Evolutionary conservation across 2,797 vertebrate genomes (phyloP), one percentile per base, ranked within the genome.

Genomic region (Micropoecilia bifurca): DNA sequence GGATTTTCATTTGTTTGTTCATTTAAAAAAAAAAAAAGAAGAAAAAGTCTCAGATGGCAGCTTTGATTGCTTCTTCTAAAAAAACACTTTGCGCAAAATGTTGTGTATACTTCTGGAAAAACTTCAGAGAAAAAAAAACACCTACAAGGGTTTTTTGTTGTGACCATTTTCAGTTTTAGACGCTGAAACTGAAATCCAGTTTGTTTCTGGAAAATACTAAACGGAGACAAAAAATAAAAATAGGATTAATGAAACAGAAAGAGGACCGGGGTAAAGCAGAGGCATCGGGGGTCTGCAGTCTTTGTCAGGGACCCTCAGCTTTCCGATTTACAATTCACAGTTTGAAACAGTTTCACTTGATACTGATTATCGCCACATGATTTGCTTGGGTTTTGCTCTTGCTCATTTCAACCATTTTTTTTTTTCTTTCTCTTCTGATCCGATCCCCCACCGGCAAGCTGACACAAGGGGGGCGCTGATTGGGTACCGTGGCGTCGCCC

Each of bases 21-120:
- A 83, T 80, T 79, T 57, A 85, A 89, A 22, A 91, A 88, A 87
- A 92, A 92, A 90, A 89, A 33, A 90, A 87, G 87, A 91, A 92
- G 33, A 90, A 41, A 41, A 25, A 10, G 90, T 94, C 91, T 91
- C 85, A 92, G 90, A 94, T 94, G 95, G 95, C 93, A 95, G 94
- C 94, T 95, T 97, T 91, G 96, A 97, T 96, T 96, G 96, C 95
- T 96, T 94, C 95, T 96, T 95, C 95, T 91, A 89, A 91, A 91
- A 91, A 91, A 95, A 96, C 93, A 97, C 93, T 93, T 96, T 94
- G 91, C 94, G 96, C 94, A 93, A 93, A 95, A 96, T 94, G 78
- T 96, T 94, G 94, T 90, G 87, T 89, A 88, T 88, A 91, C 75
- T 87, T 74, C 88, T 85, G 88, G 87, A 80, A 88, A 93, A 96